Evolutionary conservation across 23 tunicate genomes (phyloP).

Genomic region (Styela plicata): DNA sequence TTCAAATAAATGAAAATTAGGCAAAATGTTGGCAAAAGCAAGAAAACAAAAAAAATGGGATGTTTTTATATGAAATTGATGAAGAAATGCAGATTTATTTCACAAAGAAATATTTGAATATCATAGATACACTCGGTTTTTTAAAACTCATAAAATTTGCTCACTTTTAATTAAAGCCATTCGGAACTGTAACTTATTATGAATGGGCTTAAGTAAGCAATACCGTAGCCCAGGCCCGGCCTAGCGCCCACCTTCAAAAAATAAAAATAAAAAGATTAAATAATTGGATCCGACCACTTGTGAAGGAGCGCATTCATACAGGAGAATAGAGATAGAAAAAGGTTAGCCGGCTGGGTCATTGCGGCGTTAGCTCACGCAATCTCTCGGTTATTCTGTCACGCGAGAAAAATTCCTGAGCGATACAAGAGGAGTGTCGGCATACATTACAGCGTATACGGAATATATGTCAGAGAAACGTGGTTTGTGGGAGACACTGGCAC

Average conservation of each 20-base stretch:
- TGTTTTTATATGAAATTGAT: too few relatives aligned
- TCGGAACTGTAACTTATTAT: not conserved
- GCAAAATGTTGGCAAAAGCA: too few relatives aligned
- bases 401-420: conserved; percentile 8
- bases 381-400: conserved; percentile 26
- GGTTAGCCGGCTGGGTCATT: conserved; percentile 18
- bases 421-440: conserved; percentile 10
- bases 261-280: not conserved
- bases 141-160: too few relatives aligned
- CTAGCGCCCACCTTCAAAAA: not conserved
- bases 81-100: too few relatives aligned
- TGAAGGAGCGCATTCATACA: not conserved
- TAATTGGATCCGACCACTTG: not conserved
- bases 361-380: conserved; percentile 15
- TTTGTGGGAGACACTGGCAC: too few relatives aligned
- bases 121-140: too few relatives aligned
- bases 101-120: too few relatives aligned
- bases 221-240: not conserved
- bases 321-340: conserved; percentile 22
- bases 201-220: not conserved
- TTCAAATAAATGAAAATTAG: too few relatives aligned
- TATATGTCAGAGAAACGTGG: too few relatives aligned
- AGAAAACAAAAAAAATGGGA: too few relatives aligned
- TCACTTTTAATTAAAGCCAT: too few relatives aligned
- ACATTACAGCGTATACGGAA: too few relatives aligned